Evolutionary conservation across 2,797 vertebrate genomes (phyloP).

Genomic region (Squalus acanthias): DNA sequence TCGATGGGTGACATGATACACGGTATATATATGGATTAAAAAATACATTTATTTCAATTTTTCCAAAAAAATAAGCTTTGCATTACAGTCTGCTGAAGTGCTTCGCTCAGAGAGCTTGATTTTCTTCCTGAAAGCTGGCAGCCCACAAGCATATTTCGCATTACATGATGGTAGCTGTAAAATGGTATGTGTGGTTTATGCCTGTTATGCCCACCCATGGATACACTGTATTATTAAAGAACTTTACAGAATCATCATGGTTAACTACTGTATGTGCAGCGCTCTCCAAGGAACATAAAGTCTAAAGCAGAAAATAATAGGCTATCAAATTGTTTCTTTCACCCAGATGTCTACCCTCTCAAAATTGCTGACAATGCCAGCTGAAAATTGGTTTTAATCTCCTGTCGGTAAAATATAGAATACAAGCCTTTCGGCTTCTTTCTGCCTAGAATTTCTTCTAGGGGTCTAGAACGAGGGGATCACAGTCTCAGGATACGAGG

Average conservation of each 20-base stretch:
- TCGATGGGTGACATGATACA: not conserved
- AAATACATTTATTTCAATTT: not conserved
- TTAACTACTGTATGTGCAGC: constrained; percentile 31
- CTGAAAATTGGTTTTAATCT: not conserved
- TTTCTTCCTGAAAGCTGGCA: not conserved
- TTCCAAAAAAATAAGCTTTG: too few species aligned
- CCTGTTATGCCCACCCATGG: constrained; percentile 40
- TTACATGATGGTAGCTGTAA: not conserved
- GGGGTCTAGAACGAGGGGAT: too few species aligned
- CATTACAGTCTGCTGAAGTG: not conserved
- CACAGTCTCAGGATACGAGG: too few species aligned
- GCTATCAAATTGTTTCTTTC: constrained; percentile 26
- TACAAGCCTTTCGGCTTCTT: not conserved
- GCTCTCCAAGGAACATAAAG: not conserved
- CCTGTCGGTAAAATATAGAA: not conserved
- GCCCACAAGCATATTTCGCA: not conserved
- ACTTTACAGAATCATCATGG: constrained; percentile 41
- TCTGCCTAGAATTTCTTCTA: not conserved
- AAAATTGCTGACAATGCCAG: not conserved
- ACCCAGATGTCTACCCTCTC: constrained; percentile 37
- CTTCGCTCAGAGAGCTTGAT: not conserved
- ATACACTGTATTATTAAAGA: constrained; percentile 38
- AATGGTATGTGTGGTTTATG: constrained; percentile 9
- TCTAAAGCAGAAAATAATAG: constrained; percentile 35
- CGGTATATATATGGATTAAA: not conserved